Conservation (phyloP, 1,140 invertebrate genomes). For the Calycopis cecrops region DNA sequence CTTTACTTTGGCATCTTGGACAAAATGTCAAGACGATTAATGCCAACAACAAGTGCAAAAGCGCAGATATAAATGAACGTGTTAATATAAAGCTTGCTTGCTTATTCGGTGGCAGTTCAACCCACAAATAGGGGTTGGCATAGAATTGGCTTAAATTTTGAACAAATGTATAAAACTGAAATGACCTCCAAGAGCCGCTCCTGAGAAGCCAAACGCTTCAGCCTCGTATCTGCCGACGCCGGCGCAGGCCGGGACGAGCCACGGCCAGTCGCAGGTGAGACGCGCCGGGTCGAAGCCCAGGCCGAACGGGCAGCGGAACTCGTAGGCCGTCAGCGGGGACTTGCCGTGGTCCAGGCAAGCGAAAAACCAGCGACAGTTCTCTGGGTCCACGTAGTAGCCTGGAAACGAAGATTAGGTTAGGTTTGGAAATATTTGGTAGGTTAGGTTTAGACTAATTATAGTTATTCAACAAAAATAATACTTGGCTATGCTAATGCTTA, state of each 20-base stretch:
- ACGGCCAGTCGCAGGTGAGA: conserved; percentile 88
- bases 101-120: too few species aligned
- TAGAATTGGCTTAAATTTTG: too few species aligned
- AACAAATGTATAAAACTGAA: neutral
- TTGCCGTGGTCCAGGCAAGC: conserved; percentile 86
- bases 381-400: conserved; percentile 87
- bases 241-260: conserved; percentile 83
- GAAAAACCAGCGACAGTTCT: conserved; percentile 91
- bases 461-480: too few species aligned
- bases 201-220: conserved; percentile 60
- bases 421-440: too few species aligned
- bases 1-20: too few species aligned
- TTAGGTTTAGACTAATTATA: too few species aligned
- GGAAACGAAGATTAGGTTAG: conserved; percentile 28
- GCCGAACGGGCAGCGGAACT: conserved; percentile 89
- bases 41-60: too few species aligned
- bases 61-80: too few species aligned
- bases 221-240: conserved; percentile 68
- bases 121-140: too few species aligned
- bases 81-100: too few species aligned
- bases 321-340: conserved; percentile 82
- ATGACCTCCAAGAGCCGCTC: conserved; percentile 57
- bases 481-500: too few species aligned
- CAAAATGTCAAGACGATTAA: too few species aligned
- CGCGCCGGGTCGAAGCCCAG: conserved; percentile 85